phyloP scores from a whole-genome alignment of 2,113 vertebrate genomes.

The Nibea coibor region DNA sequence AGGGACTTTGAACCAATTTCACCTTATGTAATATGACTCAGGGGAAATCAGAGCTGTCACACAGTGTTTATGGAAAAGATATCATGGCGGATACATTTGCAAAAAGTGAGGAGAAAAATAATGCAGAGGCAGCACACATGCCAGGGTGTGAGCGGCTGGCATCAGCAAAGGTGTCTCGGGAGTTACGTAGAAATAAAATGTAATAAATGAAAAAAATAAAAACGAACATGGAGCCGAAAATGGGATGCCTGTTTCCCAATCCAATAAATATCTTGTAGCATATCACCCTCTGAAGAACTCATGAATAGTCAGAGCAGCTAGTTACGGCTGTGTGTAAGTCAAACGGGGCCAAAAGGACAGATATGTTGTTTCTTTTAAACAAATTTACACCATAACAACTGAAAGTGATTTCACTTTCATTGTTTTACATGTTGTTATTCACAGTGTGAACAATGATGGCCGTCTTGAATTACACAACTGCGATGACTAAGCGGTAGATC shows the following conservation, averaged over 20 bases:
- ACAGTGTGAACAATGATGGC: too few relatives aligned
- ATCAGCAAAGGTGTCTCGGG: constrained; percentile 21
- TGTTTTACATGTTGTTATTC: neutral
- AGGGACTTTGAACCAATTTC: constrained; percentile 68
- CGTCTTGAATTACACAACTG: too few relatives aligned
- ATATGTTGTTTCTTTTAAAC: too few relatives aligned
- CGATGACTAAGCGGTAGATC: too few relatives aligned
- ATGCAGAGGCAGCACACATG: constrained; percentile 40
- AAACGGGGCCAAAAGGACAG: neutral
- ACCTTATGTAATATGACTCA: constrained; percentile 59
- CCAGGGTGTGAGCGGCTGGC: constrained; percentile 29
- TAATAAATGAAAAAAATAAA: neutral
- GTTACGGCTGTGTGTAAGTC: constrained; percentile 1
- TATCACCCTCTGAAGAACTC: constrained; percentile 25
- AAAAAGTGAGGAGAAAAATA: constrained; percentile 53
- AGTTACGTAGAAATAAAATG: constrained; percentile 17
- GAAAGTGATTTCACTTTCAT: neutral
- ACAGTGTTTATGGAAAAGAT: constrained; percentile 54
- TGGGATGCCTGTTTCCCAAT: constrained; percentile 38
- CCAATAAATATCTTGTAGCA: constrained; percentile 12
- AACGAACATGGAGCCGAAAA: constrained; percentile 12
- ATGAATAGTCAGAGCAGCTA: constrained; percentile 9
- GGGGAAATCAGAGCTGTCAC: constrained; percentile 72
- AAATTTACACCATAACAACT: too few relatives aligned
- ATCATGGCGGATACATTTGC: constrained; percentile 48